Base-by-base conservation (phyloP, 2,888 invertebrate species). In the Heliconius sara region DNA sequence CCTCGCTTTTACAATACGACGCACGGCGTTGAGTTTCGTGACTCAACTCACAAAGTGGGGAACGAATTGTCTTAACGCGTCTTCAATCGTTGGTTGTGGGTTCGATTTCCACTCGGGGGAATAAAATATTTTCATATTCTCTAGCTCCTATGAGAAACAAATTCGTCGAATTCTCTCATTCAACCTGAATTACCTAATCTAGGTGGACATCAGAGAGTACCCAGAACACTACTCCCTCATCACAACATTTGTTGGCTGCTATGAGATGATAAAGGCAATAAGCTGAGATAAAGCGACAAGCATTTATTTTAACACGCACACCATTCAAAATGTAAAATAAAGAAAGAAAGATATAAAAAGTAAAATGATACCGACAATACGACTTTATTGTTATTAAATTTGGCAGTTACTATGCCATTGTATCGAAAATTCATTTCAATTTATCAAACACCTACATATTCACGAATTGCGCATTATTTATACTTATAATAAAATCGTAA, bases 401-500 rank as follows among this genome's bases (percentile, higher is more conserved):
- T 67, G 66, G 22, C 19, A 30, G 19, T 67, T 67, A 30, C 66
- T 67, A 67, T 67, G 66, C 34, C 66, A 67, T 67, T 67, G 34
- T 67, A 39, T 34, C 5, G 22, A 39, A 39, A 22, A 67, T 22
- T 25, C 25, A 47, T 43, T 43, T 70, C 43, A 70, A 70, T 70
- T 70, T 70, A 70, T 70, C 43, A 47, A 43, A 70, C 43, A 70
- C 25, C 43, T 22, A 67, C 67, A 70, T 47, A 43, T n/a, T 68
- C 25, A 70, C 70, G 43, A 25, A 70, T 19, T 68, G 43, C 43
- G 68, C 16, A 43, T 39, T 12, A 16, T 34, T 52, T 19, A 52
- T 52, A 52, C 52, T 19, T 52, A 22, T 52, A 19, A 52, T 52
- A 52, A 52, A 52, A 52, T 22, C 0, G 52, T 52, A 52, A 52